Conservation (phyloP, 2,113 vertebrate genomes). For the Empidonax traillii region DNA sequence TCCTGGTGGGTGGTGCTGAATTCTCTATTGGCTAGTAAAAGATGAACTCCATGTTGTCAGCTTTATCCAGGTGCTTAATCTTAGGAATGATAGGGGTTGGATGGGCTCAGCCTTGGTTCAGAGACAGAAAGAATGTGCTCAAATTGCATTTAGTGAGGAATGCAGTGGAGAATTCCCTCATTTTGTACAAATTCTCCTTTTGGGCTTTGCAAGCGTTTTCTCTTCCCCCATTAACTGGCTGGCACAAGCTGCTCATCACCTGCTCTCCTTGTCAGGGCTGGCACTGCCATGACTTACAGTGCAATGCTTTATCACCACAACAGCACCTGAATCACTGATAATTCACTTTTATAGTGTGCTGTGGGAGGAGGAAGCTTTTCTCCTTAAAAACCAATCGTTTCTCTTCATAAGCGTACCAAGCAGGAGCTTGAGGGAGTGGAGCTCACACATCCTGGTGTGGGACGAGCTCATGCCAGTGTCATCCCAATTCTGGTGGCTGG, state of each 20-base stretch:
- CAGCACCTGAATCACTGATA: background rate
- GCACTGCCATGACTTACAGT: background rate
- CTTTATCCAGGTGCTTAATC: background rate
- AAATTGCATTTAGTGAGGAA: background rate
- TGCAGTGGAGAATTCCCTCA: background rate
- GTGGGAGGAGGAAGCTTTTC: background rate
- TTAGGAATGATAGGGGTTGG: background rate
- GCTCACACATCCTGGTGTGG: background rate
- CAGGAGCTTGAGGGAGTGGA: background rate
- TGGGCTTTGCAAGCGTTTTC: background rate
- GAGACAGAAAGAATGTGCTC: background rate
- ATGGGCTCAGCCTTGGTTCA: background rate
- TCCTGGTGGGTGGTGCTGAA: background rate
- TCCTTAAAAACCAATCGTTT: background rate
- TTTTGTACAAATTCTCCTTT: background rate
- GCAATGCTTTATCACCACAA: background rate
- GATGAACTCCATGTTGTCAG: background rate
- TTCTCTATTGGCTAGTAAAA: background rate
- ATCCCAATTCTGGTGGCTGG: background rate
- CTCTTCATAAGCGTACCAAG: accelerated
- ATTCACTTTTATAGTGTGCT: background rate
- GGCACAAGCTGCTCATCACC: conserved; percentile 1
- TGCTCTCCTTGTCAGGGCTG: background rate
- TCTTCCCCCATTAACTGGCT: background rate
- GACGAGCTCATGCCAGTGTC: background rate